Base-by-base conservation (phyloP, 2,113 vertebrate genomes). In the Callorhinus ursinus region DNA sequence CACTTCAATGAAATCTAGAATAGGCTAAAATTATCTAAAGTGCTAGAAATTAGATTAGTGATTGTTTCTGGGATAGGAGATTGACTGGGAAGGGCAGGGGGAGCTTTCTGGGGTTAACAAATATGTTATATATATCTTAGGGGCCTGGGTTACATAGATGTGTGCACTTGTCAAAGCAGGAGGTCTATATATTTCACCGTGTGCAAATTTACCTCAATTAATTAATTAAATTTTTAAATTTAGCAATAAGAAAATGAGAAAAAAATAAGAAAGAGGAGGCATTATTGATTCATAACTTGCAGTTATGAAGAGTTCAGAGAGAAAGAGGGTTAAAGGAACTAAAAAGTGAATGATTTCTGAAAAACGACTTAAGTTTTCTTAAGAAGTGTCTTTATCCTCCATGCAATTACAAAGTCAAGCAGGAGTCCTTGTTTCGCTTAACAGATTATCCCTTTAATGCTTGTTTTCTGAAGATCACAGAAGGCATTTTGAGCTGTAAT, bases 361-460 rank as follows among this genome's bases (percentile, higher is more conserved):
- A 89, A 90, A 98, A 96, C 31, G 31, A 97, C 71, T 81, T 72
- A 79, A 59, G 36, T 74, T 96, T 93, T 80, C 65, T 87, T 84
- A 90, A 95, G 28, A 97, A 57, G 55, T 83, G 5, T 95, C 93
- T 98, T 98, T 94, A 95, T 59, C 96, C 95, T 98, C 95, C 88
- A 98, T 98, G 97, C 96, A 98, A 63, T 97, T 93, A 97, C 96
- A 97, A 97, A 98, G 88, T 93, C 76, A 72, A 59, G 92, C 95
- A 98, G 97, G 95, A 97, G 97, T 98, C 96, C 97, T 98, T 97
- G 97, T 98, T 98, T 98, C 98, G 97, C 67, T 97, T 80, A 65
- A 97, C 81, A 94, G 90, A 71, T 97, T 97, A 92, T 97, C 72
- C 94, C 95, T 98, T 96, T 96, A 83, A 87, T 98, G 93, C 87